Evolutionary conservation across 2,113 vertebrate genomes (phyloP).

Genomic region (Heliornis fulica): DNA sequence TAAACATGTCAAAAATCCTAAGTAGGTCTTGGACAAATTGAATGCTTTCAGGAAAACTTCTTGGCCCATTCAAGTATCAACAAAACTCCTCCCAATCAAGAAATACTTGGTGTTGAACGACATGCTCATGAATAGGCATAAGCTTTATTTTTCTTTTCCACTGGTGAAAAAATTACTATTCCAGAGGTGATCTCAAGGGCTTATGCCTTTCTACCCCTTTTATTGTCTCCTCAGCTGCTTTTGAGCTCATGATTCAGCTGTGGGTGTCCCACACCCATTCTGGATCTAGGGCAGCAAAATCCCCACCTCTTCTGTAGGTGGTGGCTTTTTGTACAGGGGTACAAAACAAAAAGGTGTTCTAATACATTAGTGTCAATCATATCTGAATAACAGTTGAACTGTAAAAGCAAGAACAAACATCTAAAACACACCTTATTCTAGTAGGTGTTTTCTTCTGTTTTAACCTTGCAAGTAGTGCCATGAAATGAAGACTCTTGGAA

Average conservation of each 20-base stretch:
- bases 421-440: background rate
- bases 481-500: background rate
- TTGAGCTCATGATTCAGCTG: conserved; percentile 5
- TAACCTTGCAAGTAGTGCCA: background rate
- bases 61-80: background rate
- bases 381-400: background rate
- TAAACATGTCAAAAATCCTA: background rate
- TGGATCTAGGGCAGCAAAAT: background rate
- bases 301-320: conserved; percentile 25
- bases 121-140: background rate
- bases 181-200: background rate
- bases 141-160: background rate
- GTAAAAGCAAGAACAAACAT: background rate
- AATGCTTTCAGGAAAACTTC: background rate
- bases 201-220: background rate
- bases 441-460: background rate
- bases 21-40: background rate
- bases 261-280: conserved; percentile 26
- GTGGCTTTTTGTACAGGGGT: background rate
- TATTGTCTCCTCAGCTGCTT: conserved; percentile 11
- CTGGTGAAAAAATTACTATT: conserved; percentile 1
- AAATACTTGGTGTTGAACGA: conserved; percentile 20
- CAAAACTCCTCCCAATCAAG: background rate
- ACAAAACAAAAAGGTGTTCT: background rate
- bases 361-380: background rate